These are phyloP conservation scores for Drosophila mayri DNA, from an alignment of 1,140 invertebrate genomes.

Conservation along the genomic window DNA sequence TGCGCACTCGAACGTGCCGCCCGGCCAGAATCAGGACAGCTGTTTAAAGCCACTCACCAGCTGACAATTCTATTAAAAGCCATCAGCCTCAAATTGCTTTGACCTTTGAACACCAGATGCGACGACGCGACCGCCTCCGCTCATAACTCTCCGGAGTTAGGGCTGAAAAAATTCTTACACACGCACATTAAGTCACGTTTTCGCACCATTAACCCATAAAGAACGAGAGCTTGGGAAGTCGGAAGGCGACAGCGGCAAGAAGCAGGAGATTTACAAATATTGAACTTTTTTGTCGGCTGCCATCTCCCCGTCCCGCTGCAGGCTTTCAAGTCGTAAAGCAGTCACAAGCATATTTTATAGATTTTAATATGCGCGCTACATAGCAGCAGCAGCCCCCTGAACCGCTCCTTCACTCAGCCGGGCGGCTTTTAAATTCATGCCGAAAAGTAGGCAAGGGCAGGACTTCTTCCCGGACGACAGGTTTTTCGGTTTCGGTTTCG, in stretches of 20 bases:
- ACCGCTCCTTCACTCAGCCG: background rate
- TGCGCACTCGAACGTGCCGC: conserved; percentile 1
- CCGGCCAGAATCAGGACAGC: conserved; percentile 2
- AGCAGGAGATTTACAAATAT: conserved; percentile 80
- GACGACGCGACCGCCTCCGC: conserved; percentile 37
- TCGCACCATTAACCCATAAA: conserved; percentile 85
- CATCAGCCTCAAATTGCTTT: conserved; percentile 78
- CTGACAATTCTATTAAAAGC: conserved; percentile 84
- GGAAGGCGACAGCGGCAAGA: conserved; percentile 10
- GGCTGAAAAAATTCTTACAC: conserved; percentile 67
- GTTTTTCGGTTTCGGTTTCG: conserved; percentile 22
- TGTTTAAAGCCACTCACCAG: conserved; percentile 6
- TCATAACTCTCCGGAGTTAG: conserved; percentile 65
- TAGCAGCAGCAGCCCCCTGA: conserved; percentile 47
- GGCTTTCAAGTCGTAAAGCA: conserved; percentile 81
- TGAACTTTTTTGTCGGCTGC: conserved; percentile 72
- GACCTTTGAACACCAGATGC: conserved; percentile 81
- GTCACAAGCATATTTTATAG: conserved; percentile 82
- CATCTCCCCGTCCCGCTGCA: conserved; percentile 43
- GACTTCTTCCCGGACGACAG: conserved; percentile 41
- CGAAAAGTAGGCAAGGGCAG: conserved; percentile 77
- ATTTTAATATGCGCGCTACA: conserved; percentile 81
- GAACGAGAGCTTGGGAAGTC: conserved; percentile 55
- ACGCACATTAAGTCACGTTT: conserved; percentile 85
- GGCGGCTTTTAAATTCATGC: conserved; percentile 75